Conservation (phyloP, 1,140 invertebrate genomes). For the Ostrea denselamellosa region DNA sequence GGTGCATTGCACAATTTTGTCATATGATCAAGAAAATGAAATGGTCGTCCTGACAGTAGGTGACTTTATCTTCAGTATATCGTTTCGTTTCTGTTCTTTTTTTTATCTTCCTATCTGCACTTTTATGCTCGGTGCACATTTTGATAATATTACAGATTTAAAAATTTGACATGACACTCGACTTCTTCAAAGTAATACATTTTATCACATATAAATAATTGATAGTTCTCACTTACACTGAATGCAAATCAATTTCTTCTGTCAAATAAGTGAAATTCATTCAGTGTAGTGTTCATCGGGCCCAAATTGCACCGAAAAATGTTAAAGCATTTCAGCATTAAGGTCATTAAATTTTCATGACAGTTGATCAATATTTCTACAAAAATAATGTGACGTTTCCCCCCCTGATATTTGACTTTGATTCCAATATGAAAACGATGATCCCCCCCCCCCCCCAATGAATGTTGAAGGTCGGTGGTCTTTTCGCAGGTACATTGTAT, state of each 20-base stretch:
- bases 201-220: constrained; percentile 21
- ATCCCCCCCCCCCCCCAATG: no score
- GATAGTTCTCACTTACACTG: background rate
- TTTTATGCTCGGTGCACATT: constrained; percentile 11
- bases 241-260: constrained; percentile 12
- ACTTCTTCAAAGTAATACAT: constrained; percentile 12
- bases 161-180: constrained; percentile 10
- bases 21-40: background rate
- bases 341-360: background rate
- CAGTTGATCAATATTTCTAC: background rate
- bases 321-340: background rate
- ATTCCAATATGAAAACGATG: background rate
- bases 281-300: background rate
- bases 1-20: background rate
- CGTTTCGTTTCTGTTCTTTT: background rate
- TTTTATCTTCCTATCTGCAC: background rate
- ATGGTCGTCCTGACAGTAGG: background rate
- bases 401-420: no score
- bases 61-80: background rate
- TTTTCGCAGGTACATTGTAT: no score
- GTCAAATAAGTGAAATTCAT: constrained; percentile 5
- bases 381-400: background rate
- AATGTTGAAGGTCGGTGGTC: no score
- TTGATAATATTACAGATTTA: constrained; percentile 15
- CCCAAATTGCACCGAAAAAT: background rate